phyloP scores from a whole-genome alignment of 2,888 invertebrate genomes.

The Zaprionus bogoriensis region DNA sequence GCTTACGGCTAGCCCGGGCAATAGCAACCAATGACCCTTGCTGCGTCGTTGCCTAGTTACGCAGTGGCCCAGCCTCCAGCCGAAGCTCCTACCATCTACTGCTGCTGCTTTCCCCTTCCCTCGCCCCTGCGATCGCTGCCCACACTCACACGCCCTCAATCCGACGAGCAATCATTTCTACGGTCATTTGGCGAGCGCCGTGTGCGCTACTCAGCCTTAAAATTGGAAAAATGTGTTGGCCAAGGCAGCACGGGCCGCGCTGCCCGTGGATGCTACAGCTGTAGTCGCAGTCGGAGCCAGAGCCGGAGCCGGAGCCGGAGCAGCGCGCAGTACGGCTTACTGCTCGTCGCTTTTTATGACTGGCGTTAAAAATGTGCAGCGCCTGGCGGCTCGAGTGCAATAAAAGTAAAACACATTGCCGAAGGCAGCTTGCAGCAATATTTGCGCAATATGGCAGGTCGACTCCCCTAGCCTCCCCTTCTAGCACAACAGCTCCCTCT shows the following conservation, averaged over 20 bases:
- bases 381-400: constrained; percentile 70
- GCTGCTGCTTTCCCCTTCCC: background rate
- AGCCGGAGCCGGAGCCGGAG: background rate
- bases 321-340: constrained; percentile 19
- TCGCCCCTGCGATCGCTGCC: background rate
- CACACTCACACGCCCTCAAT: constrained; percentile 23
- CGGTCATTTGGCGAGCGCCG: constrained; percentile 68
- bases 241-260: no score
- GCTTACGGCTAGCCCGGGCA: constrained; percentile 25
- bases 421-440: constrained; percentile 72
- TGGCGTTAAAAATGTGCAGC: constrained; percentile 75
- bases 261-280: background rate
- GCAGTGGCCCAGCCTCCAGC: constrained; percentile 25
- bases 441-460: constrained; percentile 51
- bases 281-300: background rate
- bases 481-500: background rate
- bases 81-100: constrained; percentile 1
- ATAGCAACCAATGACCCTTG: constrained; percentile 57
- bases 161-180: constrained; percentile 71
- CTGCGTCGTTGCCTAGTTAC: constrained; percentile 57
- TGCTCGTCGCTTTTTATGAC: constrained; percentile 73
- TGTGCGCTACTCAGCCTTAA: constrained; percentile 76
- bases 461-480: background rate
- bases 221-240: constrained; percentile 72
- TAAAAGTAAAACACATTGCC: constrained; percentile 78